Percentiles rank a stretch among this genome's conserved stretches.
Conservation (phyloP, 1,140 invertebrate genomes). For the Riptortus pedestris region DNA sequence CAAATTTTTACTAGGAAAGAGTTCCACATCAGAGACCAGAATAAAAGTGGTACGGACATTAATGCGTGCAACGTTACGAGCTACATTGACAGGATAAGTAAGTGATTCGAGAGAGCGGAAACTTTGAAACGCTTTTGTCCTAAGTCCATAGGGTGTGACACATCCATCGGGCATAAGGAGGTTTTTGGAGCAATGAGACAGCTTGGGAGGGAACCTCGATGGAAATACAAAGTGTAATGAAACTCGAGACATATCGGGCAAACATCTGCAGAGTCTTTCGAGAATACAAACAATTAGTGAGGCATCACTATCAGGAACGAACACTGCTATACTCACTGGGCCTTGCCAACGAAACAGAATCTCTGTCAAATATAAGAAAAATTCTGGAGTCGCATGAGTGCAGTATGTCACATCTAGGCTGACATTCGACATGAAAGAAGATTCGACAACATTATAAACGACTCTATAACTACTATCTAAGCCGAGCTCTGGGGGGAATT, state of each 20-base stretch:
- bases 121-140: constrained; percentile 21
- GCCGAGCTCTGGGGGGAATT: constrained; percentile 46
- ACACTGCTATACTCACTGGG: constrained; percentile 59
- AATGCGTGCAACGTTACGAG: constrained; percentile 54
- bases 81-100: constrained; percentile 66
- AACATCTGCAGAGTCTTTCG: constrained; percentile 50
- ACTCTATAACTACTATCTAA: constrained; percentile 48
- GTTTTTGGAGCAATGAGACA: constrained; percentile 17
- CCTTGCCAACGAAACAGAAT: constrained; percentile 61
- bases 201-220: constrained; percentile 33
- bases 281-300: constrained; percentile 49
- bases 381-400: constrained; percentile 65
- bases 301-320: constrained; percentile 56
- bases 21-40: constrained; percentile 64
- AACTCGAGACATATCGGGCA: constrained; percentile 54
- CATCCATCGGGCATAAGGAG: constrained; percentile 12
- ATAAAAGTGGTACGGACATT: constrained; percentile 52
- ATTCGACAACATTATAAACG: constrained; percentile 50
- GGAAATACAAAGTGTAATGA: constrained; percentile 60
- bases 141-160: constrained; percentile 21
- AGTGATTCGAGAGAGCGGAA: constrained; percentile 33
- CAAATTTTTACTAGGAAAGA: constrained; percentile 54
- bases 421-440: constrained; percentile 36
- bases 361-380: constrained; percentile 56
- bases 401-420: constrained; percentile 47